Base-by-base conservation (phyloP, 2,113 vertebrate genomes). In the Solea senegalensis region DNA sequence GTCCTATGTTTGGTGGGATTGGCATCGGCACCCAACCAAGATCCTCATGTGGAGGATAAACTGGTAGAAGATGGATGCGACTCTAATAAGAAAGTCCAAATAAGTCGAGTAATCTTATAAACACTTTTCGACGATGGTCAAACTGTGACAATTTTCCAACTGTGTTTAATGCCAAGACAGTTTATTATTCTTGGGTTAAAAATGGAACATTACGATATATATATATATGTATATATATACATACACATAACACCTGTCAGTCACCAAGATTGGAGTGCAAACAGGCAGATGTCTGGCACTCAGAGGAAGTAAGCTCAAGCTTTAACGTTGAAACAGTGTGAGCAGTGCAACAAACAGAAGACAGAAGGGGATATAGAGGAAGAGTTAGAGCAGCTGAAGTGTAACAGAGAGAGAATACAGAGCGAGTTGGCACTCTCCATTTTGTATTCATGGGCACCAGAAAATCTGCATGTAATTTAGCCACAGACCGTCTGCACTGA, bases 401-500 rank as follows among this genome's bases (percentile, higher is more conserved):
- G 58, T 67, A 55, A 49, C 34, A 34, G 34, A 34, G 5, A 34
- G 34, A 34, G 34, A 34, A 34, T 34, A 65, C 4, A 40, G 48
- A 55, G 39, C 14, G 48, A 71, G 69, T 68, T 10, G 21, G 15
- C 8, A 2, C 60, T 81, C 56, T 68, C 49, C 60, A 45, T 82
- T 82, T 80, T 66, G 13, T 78, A 74, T 86, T 85, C 78, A 83
- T 48, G 66, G 57, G 52, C 60, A 63, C 1, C 58, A 60, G 69
- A 57, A 74, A 81, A 86, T 88, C 65, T 88, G 84, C 73, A 81
- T 76, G 56, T 60, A 76, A 76, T 84, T 81, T 39, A 61, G 63
- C 64, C 9, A 2, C 56, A 59, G 67, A 70, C 16, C 2, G 9
- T 54, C 14, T 73, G 52, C 76, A 72, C 48, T 0, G n/a, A 59